A percentile compares a stretch with the other conserved stretches of the same genome.
Evolutionary conservation across 2,888 invertebrate genomes (phyloP).

Genomic region (Balanococcus diminutus): DNA sequence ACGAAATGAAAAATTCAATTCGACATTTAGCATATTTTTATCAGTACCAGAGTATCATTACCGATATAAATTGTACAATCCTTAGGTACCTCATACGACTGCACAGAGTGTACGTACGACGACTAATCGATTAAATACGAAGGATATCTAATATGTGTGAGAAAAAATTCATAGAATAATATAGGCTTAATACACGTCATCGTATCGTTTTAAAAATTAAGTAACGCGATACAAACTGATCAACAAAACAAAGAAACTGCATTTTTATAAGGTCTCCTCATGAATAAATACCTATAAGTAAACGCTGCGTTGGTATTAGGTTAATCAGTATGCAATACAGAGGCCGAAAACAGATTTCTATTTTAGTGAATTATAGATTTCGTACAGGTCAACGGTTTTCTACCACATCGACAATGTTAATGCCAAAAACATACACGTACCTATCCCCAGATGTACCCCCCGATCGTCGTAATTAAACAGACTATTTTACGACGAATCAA

Average conservation of each 20-base stretch:
- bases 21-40: background rate
- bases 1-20: background rate
- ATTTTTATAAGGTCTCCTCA: conserved; percentile 54
- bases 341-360: conserved; percentile 39
- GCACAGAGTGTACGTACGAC: background rate
- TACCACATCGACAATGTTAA: background rate
- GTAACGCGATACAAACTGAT: conserved; percentile 49
- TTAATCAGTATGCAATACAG: conserved; percentile 41
- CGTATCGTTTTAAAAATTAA: conserved; percentile 13
- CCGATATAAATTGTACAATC: background rate
- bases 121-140: conserved; percentile 2
- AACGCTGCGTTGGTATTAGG: background rate
- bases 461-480: background rate
- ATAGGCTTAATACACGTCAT: background rate
- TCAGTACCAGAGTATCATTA: too few relatives aligned
- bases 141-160: conserved; percentile 52
- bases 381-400: conserved; percentile 29
- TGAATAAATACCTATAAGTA: conserved; percentile 35
- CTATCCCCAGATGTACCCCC: too few relatives aligned
- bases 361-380: conserved; percentile 42
- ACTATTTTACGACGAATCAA: background rate
- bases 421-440: conserved; percentile 1
- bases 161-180: conserved; percentile 21
- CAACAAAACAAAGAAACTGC: conserved; percentile 52
- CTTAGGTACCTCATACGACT: background rate